Evolutionary conservation across 2,797 vertebrate genomes (phyloP).

Genomic region (Tokudaia muenninki): DNA sequence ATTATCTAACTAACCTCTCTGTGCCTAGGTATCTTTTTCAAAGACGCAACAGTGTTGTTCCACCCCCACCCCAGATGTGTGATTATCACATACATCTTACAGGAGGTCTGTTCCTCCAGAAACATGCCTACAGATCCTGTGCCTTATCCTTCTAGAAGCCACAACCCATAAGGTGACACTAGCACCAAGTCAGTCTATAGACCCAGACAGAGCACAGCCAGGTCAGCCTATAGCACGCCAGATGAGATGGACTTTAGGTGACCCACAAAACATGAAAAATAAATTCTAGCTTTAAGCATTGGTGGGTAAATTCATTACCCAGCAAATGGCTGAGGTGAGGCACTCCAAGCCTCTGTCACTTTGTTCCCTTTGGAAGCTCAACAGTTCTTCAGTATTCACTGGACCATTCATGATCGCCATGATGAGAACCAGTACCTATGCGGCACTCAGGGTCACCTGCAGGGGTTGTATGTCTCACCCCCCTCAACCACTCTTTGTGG

Average conservation of each 20-base stretch:
- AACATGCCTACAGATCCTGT: neutral
- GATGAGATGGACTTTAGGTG: neutral
- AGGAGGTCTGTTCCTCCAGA: neutral
- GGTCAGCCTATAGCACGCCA: neutral
- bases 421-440: neutral
- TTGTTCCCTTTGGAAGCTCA: constrained; percentile 26
- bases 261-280: neutral
- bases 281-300: neutral
- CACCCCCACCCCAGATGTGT: neutral
- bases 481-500: neutral
- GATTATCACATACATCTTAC: neutral
- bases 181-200: neutral
- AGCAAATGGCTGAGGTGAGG: neutral
- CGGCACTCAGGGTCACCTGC: fast-evolving
- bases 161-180: neutral
- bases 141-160: constrained; percentile 7
- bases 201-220: neutral
- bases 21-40: neutral
- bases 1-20: constrained; percentile 35
- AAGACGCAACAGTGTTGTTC: neutral
- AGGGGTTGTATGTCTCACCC: neutral
- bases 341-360: neutral
- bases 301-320: neutral
- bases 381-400: neutral
- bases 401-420: fast-evolving